phyloP scores from a whole-genome alignment of 64 coral and sea anemone species.

The Montipora sp. region DNA sequence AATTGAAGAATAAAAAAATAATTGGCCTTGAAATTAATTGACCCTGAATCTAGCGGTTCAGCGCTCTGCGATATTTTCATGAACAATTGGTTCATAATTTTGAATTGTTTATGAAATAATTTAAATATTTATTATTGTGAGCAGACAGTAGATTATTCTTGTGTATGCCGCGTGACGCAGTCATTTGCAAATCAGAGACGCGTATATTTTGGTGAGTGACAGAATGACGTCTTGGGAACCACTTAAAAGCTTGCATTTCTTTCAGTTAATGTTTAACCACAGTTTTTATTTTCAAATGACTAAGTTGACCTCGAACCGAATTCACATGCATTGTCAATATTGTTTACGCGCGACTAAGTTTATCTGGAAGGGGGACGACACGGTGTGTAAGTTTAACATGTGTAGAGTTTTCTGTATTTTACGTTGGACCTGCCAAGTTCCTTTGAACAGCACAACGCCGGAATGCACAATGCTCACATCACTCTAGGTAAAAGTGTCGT shows the following conservation, averaged over 20 bases:
- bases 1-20: not conserved
- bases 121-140: not conserved
- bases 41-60: not conserved
- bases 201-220: not conserved
- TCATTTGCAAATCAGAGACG: not conserved
- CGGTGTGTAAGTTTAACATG: not conserved
- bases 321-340: not conserved
- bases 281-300: not conserved
- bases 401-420: not conserved
- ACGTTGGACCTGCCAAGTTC: slow-evolving; percentile 3
- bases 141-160: not conserved
- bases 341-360: not conserved
- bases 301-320: not conserved
- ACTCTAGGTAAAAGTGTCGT: slow-evolving; percentile 1
- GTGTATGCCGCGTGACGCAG: not conserved
- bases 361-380: not conserved
- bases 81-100: not conserved
- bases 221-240: not conserved
- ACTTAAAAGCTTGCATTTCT: not conserved
- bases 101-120: not conserved
- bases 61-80: not conserved
- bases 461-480: slow-evolving; percentile 23
- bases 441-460: not conserved
- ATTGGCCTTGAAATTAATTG: not conserved
- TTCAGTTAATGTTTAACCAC: slow-evolving; percentile 26